Percentiles rank a stretch among this genome's conserved stretches.
Conservation (phyloP, 2,113 vertebrate species). For the Epinephelus fuscoguttatus region DNA sequence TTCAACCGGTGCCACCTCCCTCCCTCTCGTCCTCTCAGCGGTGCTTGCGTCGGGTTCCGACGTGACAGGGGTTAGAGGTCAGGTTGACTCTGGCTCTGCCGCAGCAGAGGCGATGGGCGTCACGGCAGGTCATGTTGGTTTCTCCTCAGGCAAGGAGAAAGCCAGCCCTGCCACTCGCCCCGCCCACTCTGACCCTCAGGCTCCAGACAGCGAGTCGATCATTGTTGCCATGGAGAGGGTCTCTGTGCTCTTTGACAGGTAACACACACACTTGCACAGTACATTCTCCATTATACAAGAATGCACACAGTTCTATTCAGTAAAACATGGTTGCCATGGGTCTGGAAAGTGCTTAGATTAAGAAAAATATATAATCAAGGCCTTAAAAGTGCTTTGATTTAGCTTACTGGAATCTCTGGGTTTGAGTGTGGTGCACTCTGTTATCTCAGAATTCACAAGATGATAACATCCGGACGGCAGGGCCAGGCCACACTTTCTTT, state of each 20-base stretch:
- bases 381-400: no score
- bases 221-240: slow-evolving; percentile 99
- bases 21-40: slow-evolving; percentile 79
- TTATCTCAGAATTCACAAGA: no score
- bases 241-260: slow-evolving; percentile 99
- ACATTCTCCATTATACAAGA: not conserved
- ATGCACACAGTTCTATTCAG: not conserved
- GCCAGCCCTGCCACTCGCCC: slow-evolving; percentile 90
- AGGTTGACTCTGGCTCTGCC: slow-evolving; percentile 79
- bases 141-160: slow-evolving; percentile 95
- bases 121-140: slow-evolving; percentile 79
- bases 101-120: slow-evolving; percentile 78
- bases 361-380: no score
- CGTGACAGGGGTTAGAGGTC: slow-evolving; percentile 82
- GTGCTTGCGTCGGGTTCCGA: slow-evolving; percentile 82
- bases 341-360: no score
- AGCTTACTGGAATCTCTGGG: no score
- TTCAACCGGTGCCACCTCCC: slow-evolving; percentile 55
- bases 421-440: no score
- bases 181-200: slow-evolving; percentile 86
- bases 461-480: no score
- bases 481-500: no score
- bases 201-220: slow-evolving; percentile 95
- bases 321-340: no score
- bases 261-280: not conserved